phyloP scores from a whole-genome alignment of 1,140 invertebrate species.

The Tenebrio molitor region DNA sequence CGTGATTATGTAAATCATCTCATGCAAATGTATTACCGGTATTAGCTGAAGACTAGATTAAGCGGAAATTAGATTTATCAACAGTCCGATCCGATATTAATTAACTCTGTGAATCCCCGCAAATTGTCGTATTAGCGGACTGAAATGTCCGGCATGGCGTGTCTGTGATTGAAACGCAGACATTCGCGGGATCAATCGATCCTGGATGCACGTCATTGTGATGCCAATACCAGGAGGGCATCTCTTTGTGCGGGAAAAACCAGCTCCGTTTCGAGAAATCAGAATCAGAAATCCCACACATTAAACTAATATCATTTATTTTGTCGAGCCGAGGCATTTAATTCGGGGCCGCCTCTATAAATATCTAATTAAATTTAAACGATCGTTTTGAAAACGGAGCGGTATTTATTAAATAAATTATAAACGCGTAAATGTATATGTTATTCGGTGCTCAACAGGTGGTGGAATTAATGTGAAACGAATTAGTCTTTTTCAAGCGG shows the following conservation, averaged over 20 bases:
- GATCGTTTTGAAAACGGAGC: slow-evolving; percentile 2
- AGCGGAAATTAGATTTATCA: slow-evolving; percentile 38
- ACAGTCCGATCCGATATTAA: slow-evolving; percentile 33
- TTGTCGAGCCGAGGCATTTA: background rate
- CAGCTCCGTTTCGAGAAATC: no score
- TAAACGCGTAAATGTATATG: slow-evolving; percentile 22
- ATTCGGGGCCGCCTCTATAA: no score
- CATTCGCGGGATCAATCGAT: slow-evolving; percentile 4
- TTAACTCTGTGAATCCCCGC: slow-evolving; percentile 25
- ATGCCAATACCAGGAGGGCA: no score
- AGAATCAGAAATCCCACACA: background rate
- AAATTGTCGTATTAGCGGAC: slow-evolving; percentile 28
- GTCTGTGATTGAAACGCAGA: background rate
- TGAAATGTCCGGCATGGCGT: slow-evolving; percentile 20
- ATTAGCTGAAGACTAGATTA: slow-evolving; percentile 17
- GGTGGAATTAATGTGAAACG: slow-evolving; percentile 23
- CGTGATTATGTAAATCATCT: slow-evolving; percentile 4
- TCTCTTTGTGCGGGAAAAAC: no score
- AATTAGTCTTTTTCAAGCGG: background rate
- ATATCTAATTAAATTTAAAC: slow-evolving; percentile 15
- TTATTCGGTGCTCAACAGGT: slow-evolving; percentile 21
- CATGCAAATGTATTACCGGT: slow-evolving; percentile 2
- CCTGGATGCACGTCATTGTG: background rate
- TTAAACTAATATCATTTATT: background rate
- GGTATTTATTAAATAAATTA: slow-evolving; percentile 31